Conservation (phyloP, 2,888 invertebrate species). For the Plutella xylostella region DNA sequence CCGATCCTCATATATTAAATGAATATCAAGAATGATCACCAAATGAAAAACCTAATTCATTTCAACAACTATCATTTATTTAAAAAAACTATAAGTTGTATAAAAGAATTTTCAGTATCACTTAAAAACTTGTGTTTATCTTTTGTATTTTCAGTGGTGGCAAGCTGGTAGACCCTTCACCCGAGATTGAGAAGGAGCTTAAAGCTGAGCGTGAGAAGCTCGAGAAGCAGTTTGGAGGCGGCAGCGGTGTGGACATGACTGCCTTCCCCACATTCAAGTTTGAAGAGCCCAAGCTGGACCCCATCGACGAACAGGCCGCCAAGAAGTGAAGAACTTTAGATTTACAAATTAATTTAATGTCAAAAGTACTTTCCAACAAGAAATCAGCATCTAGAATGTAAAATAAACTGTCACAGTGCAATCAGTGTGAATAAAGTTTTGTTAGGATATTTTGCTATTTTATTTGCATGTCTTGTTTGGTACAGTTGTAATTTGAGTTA, state of each 20-base stretch:
- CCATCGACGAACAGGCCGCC: slow-evolving; percentile 64
- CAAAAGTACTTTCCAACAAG: too few species aligned
- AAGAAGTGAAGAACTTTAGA: slow-evolving; percentile 40
- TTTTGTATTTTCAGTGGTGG: slow-evolving; percentile 75
- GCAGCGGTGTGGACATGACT: slow-evolving; percentile 84
- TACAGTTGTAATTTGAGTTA: too few species aligned
- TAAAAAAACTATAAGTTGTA: not conserved
- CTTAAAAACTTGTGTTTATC: not conserved
- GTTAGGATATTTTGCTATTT: slow-evolving; percentile 23
- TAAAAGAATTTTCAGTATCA: not conserved
- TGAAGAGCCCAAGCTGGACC: slow-evolving; percentile 76
- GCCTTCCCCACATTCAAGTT: slow-evolving; percentile 91
- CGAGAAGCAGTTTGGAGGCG: slow-evolving; percentile 82
- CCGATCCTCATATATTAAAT: too few species aligned
- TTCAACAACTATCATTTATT: too few species aligned
- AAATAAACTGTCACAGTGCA: not conserved
- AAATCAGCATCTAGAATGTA: too few species aligned
- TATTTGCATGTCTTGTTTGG: too few species aligned
- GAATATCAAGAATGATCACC: too few species aligned
- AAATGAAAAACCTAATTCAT: too few species aligned
- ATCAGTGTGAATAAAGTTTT: slow-evolving; percentile 25
- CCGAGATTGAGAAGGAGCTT: slow-evolving; percentile 79
- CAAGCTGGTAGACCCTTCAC: slow-evolving; percentile 84
- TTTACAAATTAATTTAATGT: too few species aligned
- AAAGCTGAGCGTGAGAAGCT: slow-evolving; percentile 85